Evolutionary conservation across 2,888 invertebrate genomes (phyloP), one percentile per base, ranked within the genome.

Genomic region (Andrena praecox): DNA sequence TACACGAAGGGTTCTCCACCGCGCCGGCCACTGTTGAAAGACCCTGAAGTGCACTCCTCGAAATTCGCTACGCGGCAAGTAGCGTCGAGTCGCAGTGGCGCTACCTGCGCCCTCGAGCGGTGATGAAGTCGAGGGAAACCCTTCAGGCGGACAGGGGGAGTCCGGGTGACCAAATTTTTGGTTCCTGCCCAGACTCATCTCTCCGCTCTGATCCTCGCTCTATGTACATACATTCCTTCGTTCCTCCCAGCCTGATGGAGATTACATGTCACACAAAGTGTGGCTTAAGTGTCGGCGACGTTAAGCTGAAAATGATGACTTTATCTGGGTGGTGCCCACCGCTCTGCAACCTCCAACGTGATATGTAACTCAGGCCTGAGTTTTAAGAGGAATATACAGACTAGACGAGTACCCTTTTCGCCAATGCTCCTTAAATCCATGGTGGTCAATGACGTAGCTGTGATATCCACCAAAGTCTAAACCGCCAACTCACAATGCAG

Each of bases 61-160:
- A 92, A 92, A 92, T 92, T 92, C 92, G 92, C 89, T 89, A 89
- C 89, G 89, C 84, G 85, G 87, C 87, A 87, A 89, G 81, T 89
- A 87, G 85, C 85, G 86, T 83, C 84, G 87, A 88, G 87, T 90
- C 88, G 86, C 84, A 86, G 56, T 84, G 87, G 85, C 86, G 84
- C 88, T 90, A 90, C 90, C 90, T 90, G 90, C 87, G 85, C 82
- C 85, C 84, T 88, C 81, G 79, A 85, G 75, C 85, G 74, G 77
- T 77, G 82, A 79, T 73, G 81, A 83, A 83, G 87, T 90, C 90
- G 89, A 82, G 80, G 70, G 73, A 84, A 74, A 60, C 78, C 83
- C 84, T 84, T 75, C 74, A 76, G 60, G 42, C 84, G 81, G 89
- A 84, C 86, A 80, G 16, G 74, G 81, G 78, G 76, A 80, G 72